phyloP scores from a whole-genome alignment of 1,140 invertebrate genomes.

The Neoseiulus cucumeris region DNA sequence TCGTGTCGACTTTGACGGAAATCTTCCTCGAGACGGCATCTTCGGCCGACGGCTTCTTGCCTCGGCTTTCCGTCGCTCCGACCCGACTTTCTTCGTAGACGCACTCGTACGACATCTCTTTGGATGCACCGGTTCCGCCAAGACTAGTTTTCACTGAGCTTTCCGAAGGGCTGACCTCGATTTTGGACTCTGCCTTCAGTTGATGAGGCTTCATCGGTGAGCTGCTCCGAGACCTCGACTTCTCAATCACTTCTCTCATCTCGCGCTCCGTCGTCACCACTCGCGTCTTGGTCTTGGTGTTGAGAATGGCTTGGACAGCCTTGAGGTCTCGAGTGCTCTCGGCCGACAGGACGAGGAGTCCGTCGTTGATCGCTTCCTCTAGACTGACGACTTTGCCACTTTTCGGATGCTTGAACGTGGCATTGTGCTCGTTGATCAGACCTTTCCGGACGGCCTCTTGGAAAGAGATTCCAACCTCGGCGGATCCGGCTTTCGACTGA shows the following conservation, averaged over 20 bases:
- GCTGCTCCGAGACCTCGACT: background rate
- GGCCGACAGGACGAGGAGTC: conserved; percentile 27
- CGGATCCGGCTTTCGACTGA: conserved; percentile 36
- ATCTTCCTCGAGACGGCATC: background rate
- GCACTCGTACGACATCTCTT: conserved; percentile 4
- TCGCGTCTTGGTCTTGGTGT: conserved; percentile 11
- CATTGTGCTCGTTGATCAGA: conserved; percentile 51
- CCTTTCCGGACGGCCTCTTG: conserved; percentile 52
- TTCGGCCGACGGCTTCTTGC: background rate
- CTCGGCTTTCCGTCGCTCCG: background rate
- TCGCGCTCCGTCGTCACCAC: conserved; percentile 12
- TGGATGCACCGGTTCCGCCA: background rate
- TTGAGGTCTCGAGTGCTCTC: conserved; percentile 18
- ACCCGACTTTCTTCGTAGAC: background rate
- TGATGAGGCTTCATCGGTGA: background rate
- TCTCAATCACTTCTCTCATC: conserved; percentile 12
- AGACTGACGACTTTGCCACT: conserved; percentile 52
- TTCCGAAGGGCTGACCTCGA: background rate
- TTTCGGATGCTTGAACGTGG: conserved; percentile 55
- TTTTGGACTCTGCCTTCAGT: conserved; percentile 1
- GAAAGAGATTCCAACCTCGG: conserved; percentile 45
- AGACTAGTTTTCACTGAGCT: background rate
- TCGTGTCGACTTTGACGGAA: conserved; percentile 7
- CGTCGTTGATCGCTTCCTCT: conserved; percentile 47
- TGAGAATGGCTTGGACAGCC: conserved; percentile 21